phyloP scores from a whole-genome alignment of 2,113 vertebrate species.

The Apeltes quadracus region DNA sequence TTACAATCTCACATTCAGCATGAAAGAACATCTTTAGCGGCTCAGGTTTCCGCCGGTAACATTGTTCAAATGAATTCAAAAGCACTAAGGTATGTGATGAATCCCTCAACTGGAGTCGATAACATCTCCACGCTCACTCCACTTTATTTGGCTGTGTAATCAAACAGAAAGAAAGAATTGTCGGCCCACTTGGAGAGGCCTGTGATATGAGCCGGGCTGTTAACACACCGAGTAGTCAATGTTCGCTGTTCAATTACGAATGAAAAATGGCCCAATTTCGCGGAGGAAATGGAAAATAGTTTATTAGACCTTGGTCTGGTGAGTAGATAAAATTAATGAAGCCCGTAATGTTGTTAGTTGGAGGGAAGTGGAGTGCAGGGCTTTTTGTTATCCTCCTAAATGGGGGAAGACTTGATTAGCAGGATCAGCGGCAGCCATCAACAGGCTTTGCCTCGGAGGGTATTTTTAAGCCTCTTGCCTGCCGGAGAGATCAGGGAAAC shows the following conservation, averaged over 20 bases:
- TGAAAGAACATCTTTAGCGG: conserved; percentile 8
- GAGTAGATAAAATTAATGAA: conserved; percentile 35
- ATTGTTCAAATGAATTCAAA: conserved; percentile 45
- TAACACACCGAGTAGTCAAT: conserved; percentile 22
- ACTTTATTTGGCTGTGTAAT: conserved; percentile 59
- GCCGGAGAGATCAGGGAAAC: conserved; percentile 61
- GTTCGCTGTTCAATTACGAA: conserved; percentile 33
- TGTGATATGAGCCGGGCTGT: conserved; percentile 29
- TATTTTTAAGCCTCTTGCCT: conserved; percentile 61
- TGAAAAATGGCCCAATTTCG: conserved; percentile 48
- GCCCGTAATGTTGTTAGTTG: conserved; percentile 33
- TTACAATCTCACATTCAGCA: conserved; percentile 11
- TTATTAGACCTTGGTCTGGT: conserved; percentile 40
- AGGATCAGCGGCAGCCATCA: conserved; percentile 62
- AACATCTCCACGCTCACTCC: conserved; percentile 62
- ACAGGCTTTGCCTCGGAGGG: conserved; percentile 45
- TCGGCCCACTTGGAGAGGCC: conserved; percentile 8
- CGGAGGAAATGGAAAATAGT: conserved; percentile 32
- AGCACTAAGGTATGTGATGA: conserved; percentile 39
- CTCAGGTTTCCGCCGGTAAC: conserved; percentile 51
- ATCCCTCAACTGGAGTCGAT: conserved; percentile 50
- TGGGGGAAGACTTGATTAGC: conserved; percentile 52
- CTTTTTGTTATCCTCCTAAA: conserved; percentile 42
- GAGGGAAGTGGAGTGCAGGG: conserved; percentile 19
- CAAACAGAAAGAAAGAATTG: conserved; percentile 58